Base-by-base conservation (phyloP, 2,888 invertebrate species). In the Limnephilus marmoratus region DNA sequence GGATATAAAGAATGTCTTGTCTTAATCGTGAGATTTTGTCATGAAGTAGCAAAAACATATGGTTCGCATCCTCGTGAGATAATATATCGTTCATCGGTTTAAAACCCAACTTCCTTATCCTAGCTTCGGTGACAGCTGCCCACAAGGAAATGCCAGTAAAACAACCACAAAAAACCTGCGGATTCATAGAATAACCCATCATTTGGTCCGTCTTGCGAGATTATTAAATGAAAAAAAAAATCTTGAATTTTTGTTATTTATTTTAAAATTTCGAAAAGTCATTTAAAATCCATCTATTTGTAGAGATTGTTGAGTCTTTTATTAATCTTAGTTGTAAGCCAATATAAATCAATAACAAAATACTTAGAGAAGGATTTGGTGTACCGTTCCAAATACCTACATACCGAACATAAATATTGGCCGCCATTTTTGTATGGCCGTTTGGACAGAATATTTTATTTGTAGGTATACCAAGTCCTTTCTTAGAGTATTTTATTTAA, bases 41-140 rank as follows among this genome's bases (percentile, higher is more conserved):
- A 7, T 68, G n/a, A 2, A 68, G n/a, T 68, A n/a, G 24, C 24
- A 68, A n/a, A 82, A 34, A 82, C 82, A 82, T 82, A 31, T 82
- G 82, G 82, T 11, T 34, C 37, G 24, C 85, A 68, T 68, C 68
- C 68, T 68, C 68, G 1, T 9, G 68, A 68, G 68, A 68, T 68
- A 83, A 83, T 86, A 29, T 86, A 86, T 86, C 86, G 45, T 86
- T 86, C 86, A 86, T 45, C 31, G 31, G 11, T n/a, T 53, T 13
- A 45, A 86, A 53, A 86, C 41, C 41, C n/a, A 45, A 86, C 86
- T 86, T 49, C 34, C 86, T 86, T 49, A 15, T 88, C 88, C 88
- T 80, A 80, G 31, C 37, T 88, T 31, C 68, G 88, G 80, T 37
- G 88, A 80, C 88, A 88, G 88, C 88, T 88, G 88, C 88, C 37